These are phyloP conservation scores for Belgica antarctica DNA, from an alignment of 2,888 invertebrate species.

Conservation along the genomic window DNA sequence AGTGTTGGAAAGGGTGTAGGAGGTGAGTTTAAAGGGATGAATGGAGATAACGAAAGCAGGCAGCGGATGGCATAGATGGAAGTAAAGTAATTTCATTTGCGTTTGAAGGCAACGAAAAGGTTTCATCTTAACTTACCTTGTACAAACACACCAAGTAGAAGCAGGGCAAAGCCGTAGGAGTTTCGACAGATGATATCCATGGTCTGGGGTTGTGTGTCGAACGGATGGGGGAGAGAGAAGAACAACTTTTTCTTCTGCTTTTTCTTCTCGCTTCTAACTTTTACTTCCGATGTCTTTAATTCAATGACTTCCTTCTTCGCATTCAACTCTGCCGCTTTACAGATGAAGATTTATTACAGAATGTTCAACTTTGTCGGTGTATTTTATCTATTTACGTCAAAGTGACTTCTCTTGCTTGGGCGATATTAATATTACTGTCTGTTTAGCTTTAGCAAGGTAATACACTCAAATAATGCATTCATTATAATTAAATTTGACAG, in stretches of 20 bases:
- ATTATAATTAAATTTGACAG: slow-evolving; percentile 43
- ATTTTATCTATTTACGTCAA: too few species aligned
- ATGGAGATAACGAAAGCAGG: background rate
- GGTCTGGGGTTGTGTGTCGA: too few species aligned
- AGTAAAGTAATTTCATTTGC: slow-evolving; percentile 17
- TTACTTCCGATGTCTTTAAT: slow-evolving; percentile 25
- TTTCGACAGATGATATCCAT: slow-evolving; percentile 31
- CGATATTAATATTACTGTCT: slow-evolving; percentile 38
- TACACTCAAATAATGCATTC: slow-evolving; percentile 38
- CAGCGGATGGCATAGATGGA: background rate
- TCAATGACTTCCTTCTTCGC: slow-evolving; percentile 23
- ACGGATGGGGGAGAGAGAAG: background rate
- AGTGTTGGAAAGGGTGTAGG: background rate
- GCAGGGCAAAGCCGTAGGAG: slow-evolving; percentile 33
- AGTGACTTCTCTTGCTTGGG: background rate
- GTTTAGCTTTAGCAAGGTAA: slow-evolving; percentile 24
- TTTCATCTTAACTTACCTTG: slow-evolving; percentile 36
- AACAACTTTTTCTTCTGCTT: slow-evolving; percentile 22
- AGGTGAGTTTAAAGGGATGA: background rate
- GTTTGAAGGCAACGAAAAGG: slow-evolving; percentile 3
- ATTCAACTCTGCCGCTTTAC: background rate
- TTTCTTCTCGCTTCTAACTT: too few species aligned
- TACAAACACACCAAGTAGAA: slow-evolving; percentile 19
- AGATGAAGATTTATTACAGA: slow-evolving; percentile 22
- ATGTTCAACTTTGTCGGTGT: background rate